A percentile compares a stretch with the other conserved stretches of the same genome.
These are phyloP conservation scores for Glareola pratincola DNA, from an alignment of 2,113 vertebrate genomes.

Conservation along the genomic window DNA sequence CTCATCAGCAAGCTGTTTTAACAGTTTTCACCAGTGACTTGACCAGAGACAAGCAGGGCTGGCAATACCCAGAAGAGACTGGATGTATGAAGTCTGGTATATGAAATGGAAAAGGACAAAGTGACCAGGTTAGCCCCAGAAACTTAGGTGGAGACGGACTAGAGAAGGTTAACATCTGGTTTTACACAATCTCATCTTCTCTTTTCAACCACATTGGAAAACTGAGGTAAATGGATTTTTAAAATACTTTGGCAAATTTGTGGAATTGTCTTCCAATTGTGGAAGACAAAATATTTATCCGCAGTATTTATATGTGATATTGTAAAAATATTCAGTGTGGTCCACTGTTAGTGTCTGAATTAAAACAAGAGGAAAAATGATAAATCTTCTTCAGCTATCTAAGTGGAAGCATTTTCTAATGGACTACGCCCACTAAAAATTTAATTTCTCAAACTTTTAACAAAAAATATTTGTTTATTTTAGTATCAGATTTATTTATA, in stretches of 20 bases:
- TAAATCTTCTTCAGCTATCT: neutral
- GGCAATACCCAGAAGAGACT: neutral
- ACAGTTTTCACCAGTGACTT: neutral
- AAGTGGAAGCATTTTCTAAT: neutral
- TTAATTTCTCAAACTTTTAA: neutral
- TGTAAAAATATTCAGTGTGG: neutral
- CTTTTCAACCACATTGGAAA: neutral
- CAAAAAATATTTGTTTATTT: neutral
- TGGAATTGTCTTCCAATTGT: no score
- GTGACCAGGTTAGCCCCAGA: neutral
- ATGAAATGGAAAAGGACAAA: neutral
- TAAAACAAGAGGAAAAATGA: neutral
- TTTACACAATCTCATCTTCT: neutral
- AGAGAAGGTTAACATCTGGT: neutral
- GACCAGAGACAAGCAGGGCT: neutral
- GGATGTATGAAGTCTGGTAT: neutral
- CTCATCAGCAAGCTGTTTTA: neutral
- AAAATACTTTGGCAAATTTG: neutral
- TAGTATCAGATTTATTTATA: neutral
- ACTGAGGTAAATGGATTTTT: neutral
- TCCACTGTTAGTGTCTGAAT: neutral
- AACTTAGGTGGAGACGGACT: neutral
- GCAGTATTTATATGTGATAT: neutral
- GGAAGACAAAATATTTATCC: neutral
- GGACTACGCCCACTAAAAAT: neutral